Evolutionary conservation across 2,797 vertebrate species (phyloP).

Genomic region (Podarcis siculus): DNA sequence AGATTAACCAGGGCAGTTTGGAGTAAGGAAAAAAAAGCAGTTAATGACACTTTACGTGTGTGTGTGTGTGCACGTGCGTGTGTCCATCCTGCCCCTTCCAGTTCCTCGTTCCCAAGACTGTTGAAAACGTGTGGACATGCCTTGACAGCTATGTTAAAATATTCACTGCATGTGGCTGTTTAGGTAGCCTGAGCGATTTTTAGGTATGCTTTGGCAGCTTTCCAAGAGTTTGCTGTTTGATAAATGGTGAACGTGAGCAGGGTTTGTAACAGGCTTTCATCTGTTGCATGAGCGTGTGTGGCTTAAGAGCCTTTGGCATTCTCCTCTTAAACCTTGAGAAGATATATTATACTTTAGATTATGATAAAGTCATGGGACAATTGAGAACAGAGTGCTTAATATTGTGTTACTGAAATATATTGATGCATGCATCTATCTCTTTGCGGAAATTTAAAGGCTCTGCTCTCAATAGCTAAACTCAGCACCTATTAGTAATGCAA

Average conservation of each 20-base stretch:
- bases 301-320: neutral
- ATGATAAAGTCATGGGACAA: neutral
- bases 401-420: accelerated
- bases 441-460: neutral
- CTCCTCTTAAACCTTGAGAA: constrained; percentile 14
- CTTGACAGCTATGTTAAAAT: constrained; percentile 33
- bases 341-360: constrained; percentile 2
- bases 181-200: constrained; percentile 34
- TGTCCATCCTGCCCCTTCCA: neutral
- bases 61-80: neutral
- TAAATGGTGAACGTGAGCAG: neutral
- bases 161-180: constrained; percentile 6
- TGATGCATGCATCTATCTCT: accelerated
- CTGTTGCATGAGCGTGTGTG: accelerated
- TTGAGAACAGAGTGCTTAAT: accelerated
- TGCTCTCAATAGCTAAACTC: accelerated
- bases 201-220: constrained; percentile 41
- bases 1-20: neutral
- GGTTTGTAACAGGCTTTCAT: accelerated
- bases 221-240: constrained; percentile 40
- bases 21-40: neutral
- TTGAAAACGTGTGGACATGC: constrained; percentile 20
- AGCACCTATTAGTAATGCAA: neutral
- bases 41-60: neutral
- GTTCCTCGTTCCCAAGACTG: neutral